These are phyloP conservation scores for Patiria pectinifera DNA, from an alignment of 53 echinoderm and acorn worm genomes.

Conservation along the genomic window DNA sequence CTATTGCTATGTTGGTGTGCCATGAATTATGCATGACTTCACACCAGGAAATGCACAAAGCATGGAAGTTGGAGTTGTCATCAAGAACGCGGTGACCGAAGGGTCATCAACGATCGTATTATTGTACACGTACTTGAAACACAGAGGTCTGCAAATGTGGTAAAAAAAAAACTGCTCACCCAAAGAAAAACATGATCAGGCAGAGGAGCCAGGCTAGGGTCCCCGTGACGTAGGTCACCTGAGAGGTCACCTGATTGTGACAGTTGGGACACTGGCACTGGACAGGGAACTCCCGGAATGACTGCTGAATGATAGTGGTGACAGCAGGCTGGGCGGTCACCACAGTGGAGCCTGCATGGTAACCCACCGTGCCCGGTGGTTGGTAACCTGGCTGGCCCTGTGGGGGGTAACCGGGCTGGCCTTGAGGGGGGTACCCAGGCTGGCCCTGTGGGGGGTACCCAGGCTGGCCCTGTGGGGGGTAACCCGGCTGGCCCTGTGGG, in stretches of 20 bases:
- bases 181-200: slow-evolving; percentile 83
- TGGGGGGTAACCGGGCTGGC: slow-evolving; percentile 65
- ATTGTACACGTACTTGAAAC: not conserved
- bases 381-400: slow-evolving; percentile 67
- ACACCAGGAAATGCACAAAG: too few relatives aligned
- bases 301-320: slow-evolving; percentile 63
- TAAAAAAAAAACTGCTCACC: slow-evolving; percentile 62
- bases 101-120: too few relatives aligned
- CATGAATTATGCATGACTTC: too few relatives aligned
- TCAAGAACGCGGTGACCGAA: too few relatives aligned
- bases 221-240: slow-evolving; percentile 78
- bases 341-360: slow-evolving; percentile 49
- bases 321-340: slow-evolving; percentile 72
- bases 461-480: slow-evolving; percentile 62
- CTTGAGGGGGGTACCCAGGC: slow-evolving; percentile 67
- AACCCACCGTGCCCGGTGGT: slow-evolving; percentile 54
- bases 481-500: slow-evolving; percentile 38
- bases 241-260: slow-evolving; percentile 81
- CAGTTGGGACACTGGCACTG: slow-evolving; percentile 81
- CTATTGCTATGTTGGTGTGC: too few relatives aligned
- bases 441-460: slow-evolving; percentile 58
- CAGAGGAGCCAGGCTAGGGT: slow-evolving; percentile 89
- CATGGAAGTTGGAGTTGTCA: too few relatives aligned
- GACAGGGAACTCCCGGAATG: slow-evolving; percentile 79
- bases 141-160: not conserved